Evolutionary conservation across 2,888 invertebrate species (phyloP), one percentile per base, ranked within the genome.

Genomic region (Teleogryllus oceanicus): DNA sequence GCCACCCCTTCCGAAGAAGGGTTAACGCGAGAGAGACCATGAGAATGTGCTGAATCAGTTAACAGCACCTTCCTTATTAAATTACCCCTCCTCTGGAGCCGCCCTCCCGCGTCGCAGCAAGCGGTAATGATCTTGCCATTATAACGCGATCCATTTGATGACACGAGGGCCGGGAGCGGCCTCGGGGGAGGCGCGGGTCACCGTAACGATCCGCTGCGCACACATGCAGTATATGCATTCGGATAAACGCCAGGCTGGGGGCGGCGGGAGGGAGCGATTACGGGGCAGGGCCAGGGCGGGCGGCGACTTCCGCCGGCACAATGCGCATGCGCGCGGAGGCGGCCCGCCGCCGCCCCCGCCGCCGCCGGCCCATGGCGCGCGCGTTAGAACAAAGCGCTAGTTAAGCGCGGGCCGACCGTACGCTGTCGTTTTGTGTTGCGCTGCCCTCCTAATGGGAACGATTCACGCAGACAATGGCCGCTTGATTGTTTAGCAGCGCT

Each of bases 41-140:
- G 62, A 62, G 62, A 62, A 62, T 62, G 62, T 62, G 62, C 62
- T 62, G 62, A 62, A 62, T 62, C 62, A 62, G 62, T 62, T 62
- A 13, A n/a, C 62, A 62, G 62, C 62, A 62, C 62, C 62, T 62
- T 62, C 62, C 62, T 62, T 62, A 62, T 62, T 62, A 62, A 62
- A 62, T 62, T 62, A 62, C 13, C 62, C 62, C 13, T 62, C 62
- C 62, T 62, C 62, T 8, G 62, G 0, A 4, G 13, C 62, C 16
- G 16, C 16, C 62, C 8, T 11, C 62, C 62, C 62, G 13, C 62
- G 13, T 3, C 1, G 62, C 16, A 4, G 62, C 62, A 5, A 13
- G 16, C 62, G 1, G 62, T 62, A 62, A 62, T 62, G 62, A 62
- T 62, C 62, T 62, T 62, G n/a, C 62, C 62, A 62, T 62, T 62